Evolutionary conservation across 2,888 invertebrate species (phyloP), one percentile per base, ranked within the genome.

Genomic region (Andrena bicolor): DNA sequence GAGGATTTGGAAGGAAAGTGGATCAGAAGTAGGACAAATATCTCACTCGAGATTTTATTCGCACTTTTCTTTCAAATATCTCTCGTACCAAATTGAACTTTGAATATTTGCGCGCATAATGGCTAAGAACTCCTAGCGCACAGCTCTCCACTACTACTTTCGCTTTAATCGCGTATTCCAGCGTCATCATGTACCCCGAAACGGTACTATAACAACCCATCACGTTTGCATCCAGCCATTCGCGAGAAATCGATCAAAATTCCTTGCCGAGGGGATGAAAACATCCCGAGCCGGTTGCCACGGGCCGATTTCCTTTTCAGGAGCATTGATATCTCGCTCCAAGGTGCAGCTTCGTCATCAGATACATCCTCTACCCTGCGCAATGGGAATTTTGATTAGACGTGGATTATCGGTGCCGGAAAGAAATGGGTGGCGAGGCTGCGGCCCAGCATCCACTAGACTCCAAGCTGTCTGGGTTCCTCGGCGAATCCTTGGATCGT

Each of bases 391-490:
- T 69, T 80, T 68, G 76, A 69, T 68, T 80, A 30, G 68, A 66
- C 26, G 13, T 26, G 63, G 48, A 76, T 75, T 81, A 72, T 66
- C 78, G 68, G 63, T 56, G 63, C 30, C 30, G 48, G 85, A 71
- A 74, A 76, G 85, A 84, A 76, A 58, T 58, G 65, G 35, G 69
- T 58, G 56, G 23, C 30, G 51, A 64, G 64, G 65, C 53, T 41
- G 74, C 65, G 74, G 68, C 76, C 74, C 41, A 61, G 78, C 87
- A 78, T 70, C 86, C 83, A 75, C 83, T 79, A 88, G 91, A 91
- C 92, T 92, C 92, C 92, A 92, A 92, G 93, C 93, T 92, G 93
- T 93, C 93, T 93, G 93, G 93, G 85, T 88, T 88, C 89, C 87
- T 88, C 87, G 90, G 90, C 86, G 88, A 88, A 90, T 86, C 90